Evolutionary conservation across 2,113 vertebrate species (phyloP).

Genomic region (Nycticebus coucang): DNA sequence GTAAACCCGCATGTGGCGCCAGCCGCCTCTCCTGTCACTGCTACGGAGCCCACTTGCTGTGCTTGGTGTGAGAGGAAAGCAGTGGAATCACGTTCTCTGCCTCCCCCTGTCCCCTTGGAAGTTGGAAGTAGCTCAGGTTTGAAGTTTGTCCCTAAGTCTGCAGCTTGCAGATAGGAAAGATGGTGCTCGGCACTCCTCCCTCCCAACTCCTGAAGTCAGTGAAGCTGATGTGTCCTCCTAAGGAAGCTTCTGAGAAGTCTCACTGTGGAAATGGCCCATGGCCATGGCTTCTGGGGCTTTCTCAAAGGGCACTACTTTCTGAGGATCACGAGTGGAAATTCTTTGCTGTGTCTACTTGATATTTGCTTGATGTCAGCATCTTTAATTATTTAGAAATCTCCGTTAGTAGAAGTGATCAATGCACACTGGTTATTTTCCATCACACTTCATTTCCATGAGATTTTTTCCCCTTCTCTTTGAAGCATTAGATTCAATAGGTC

Average conservation of each 20-base stretch:
- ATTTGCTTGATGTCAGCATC: constrained; percentile 72
- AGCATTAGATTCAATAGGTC: constrained; percentile 45
- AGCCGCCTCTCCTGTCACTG: constrained; percentile 28
- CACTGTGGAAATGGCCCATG: constrained; percentile 57
- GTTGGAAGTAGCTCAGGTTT: constrained; percentile 68
- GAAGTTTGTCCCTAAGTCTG: constrained; percentile 71
- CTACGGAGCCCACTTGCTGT: constrained; percentile 55
- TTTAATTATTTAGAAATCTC: constrained; percentile 55
- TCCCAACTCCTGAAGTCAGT: constrained; percentile 47
- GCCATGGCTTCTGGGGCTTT: constrained; percentile 73
- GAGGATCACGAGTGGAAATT: constrained; percentile 70
- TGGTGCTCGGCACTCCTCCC: constrained; percentile 62
- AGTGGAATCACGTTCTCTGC: constrained; percentile 52
- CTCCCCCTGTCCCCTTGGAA: constrained; percentile 51
- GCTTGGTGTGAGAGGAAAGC: constrained; percentile 55
- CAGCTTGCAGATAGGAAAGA: constrained; percentile 70
- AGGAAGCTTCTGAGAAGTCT: constrained; percentile 74
- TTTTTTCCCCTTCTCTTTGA: constrained; percentile 67
- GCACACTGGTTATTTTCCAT: constrained; percentile 54
- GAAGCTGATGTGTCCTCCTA: constrained; percentile 68
- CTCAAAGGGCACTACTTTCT: constrained; percentile 57
- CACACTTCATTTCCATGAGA: constrained; percentile 65
- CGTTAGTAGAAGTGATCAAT: constrained; percentile 50
- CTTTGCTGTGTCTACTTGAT: constrained; percentile 63
- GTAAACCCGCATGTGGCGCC: constrained; percentile 51